Percentiles rank a stretch among this genome's conserved stretches.
Evolutionary conservation across 64 coral and sea anemone genomes (phyloP).

Genomic region (Stylophora pistillata): DNA sequence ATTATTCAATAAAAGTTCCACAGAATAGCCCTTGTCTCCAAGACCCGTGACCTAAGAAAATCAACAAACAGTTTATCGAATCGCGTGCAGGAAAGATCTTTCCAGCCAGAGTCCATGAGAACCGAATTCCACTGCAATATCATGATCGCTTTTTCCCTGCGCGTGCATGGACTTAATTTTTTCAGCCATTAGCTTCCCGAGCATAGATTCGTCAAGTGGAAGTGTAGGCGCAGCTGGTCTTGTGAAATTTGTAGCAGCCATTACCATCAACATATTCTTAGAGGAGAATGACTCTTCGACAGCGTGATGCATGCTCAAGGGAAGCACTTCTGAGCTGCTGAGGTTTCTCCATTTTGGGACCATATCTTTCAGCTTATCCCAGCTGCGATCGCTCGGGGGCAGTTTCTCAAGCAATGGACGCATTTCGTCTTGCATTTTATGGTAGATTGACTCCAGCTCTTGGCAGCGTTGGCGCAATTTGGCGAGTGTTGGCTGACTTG

Average conservation of each 20-base stretch:
- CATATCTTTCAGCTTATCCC: slow-evolving; percentile 73
- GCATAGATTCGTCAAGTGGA: slow-evolving; percentile 10
- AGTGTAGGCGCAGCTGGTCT: not conserved
- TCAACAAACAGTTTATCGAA: not conserved
- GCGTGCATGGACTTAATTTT: slow-evolving; percentile 51
- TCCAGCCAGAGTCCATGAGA: slow-evolving; percentile 67
- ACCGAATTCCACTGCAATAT: slow-evolving; percentile 42
- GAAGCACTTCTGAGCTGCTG: slow-evolving; percentile 38
- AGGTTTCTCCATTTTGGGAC: slow-evolving; percentile 63
- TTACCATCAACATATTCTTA: not conserved
- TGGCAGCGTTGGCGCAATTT: slow-evolving; percentile 40
- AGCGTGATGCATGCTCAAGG: slow-evolving; percentile 49
- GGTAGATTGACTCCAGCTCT: slow-evolving; percentile 54
- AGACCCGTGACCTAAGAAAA: no score
- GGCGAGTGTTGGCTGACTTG: slow-evolving; percentile 20
- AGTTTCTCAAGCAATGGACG: slow-evolving; percentile 35
- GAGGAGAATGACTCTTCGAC: slow-evolving; percentile 23
- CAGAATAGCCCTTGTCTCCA: not conserved
- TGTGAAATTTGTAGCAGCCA: not conserved
- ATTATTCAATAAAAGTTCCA: not conserved
- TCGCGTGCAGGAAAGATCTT: slow-evolving; percentile 17
- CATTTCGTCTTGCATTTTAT: slow-evolving; percentile 62
- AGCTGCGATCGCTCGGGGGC: slow-evolving; percentile 22
- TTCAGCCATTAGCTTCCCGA: slow-evolving; percentile 63
- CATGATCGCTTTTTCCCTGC: slow-evolving; percentile 53